A percentile compares a stretch with the other conserved stretches of the same genome.
These are phyloP conservation scores for Tholera decimalis DNA, from an alignment of 2,888 invertebrate species.

Conservation along the genomic window DNA sequence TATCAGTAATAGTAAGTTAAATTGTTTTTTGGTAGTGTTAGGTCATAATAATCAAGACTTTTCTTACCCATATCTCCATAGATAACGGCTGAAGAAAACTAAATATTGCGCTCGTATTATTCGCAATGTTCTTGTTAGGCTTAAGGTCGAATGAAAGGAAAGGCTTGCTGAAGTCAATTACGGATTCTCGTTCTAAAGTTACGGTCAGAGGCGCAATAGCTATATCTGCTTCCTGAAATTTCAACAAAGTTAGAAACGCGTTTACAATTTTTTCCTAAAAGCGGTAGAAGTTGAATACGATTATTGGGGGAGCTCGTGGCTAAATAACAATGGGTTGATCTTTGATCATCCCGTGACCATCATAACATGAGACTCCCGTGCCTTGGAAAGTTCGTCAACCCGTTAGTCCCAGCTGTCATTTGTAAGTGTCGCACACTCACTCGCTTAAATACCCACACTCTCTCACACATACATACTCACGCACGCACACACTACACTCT, in stretches of 20 bases:
- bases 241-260: constrained; percentile 23
- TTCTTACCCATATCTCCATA: constrained; percentile 97
- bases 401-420: no score
- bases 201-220: constrained; percentile 99
- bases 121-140: constrained; percentile 97
- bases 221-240: constrained; percentile 97
- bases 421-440: no score
- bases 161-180: constrained; percentile 99
- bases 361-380: no score
- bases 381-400: no score
- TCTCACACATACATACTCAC: no score
- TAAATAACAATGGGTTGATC: no score
- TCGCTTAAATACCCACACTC: no score
- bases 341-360: no score
- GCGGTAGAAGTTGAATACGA: no score
- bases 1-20: background rate
- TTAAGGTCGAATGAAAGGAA: constrained; percentile 99
- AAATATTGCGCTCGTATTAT: constrained; percentile 97
- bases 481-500: no score
- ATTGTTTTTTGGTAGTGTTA: background rate
- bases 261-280: no score
- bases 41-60: background rate
- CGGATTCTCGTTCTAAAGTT: constrained; percentile 97
- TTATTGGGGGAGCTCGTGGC: no score
- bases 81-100: constrained; percentile 93